These are phyloP conservation scores for Heliconius hortense DNA, from an alignment of 2,888 invertebrate species.

Conservation along the genomic window DNA sequence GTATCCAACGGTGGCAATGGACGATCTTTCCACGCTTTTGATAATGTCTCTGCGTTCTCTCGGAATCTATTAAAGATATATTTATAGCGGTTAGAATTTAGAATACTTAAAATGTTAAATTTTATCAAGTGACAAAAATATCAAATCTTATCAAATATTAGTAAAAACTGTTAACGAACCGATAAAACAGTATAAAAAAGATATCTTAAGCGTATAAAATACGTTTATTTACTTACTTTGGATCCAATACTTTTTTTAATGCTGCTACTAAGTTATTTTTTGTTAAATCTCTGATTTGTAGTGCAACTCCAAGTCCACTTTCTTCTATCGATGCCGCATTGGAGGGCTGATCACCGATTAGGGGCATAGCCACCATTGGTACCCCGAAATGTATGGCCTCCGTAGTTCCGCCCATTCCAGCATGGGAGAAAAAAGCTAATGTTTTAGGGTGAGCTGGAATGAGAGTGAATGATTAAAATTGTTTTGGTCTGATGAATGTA, in stretches of 20 bases:
- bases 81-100: neutral
- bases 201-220: neutral
- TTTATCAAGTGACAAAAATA: neutral
- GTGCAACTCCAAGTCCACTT: constrained; percentile 75
- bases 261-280: constrained; percentile 77
- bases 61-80: constrained; percentile 61
- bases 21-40: constrained; percentile 82
- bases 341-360: constrained; percentile 82
- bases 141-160: neutral
- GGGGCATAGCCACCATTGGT: constrained; percentile 82
- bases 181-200: too few relatives aligned
- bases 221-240: constrained; percentile 71
- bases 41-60: constrained; percentile 70
- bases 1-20: constrained; percentile 82
- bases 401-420: constrained; percentile 82
- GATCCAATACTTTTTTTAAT: constrained; percentile 77
- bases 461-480: neutral
- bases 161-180: neutral
- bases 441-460: constrained; percentile 82
- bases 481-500: neutral
- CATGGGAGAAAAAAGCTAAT: constrained; percentile 82
- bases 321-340: constrained; percentile 82
- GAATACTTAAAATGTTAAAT: neutral
- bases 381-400: constrained; percentile 84
- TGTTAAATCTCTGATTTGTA: constrained; percentile 73